These are phyloP conservation scores for Agapostemon virescens DNA, from an alignment of 2,888 invertebrate genomes.

Conservation along the genomic window DNA sequence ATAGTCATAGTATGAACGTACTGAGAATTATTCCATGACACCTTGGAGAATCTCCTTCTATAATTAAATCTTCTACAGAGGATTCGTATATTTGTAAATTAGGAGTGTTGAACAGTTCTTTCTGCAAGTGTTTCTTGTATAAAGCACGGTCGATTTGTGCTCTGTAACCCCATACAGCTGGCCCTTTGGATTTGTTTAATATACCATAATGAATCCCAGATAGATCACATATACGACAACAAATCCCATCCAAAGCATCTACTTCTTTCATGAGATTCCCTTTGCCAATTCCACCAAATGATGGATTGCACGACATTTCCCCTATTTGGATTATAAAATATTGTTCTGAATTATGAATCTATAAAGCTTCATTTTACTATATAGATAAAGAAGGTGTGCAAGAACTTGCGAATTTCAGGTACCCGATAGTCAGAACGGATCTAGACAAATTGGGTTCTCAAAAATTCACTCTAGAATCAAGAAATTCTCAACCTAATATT, in stretches of 20 bases:
- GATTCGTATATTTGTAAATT: conserved; percentile 87
- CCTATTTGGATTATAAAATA: conserved; percentile 81
- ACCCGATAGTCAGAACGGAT: not conserved
- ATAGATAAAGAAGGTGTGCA: not conserved
- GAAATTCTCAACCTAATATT: too few relatives aligned
- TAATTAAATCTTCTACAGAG: conserved; percentile 90
- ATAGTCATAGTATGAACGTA: conserved; percentile 57
- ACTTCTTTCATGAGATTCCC: conserved; percentile 93
- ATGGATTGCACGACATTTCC: conserved; percentile 97
- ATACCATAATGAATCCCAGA: conserved; percentile 91
- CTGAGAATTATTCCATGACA: conserved; percentile 83
- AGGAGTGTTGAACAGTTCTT: conserved; percentile 84
- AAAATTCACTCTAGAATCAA: too few relatives aligned
- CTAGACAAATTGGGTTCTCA: too few relatives aligned
- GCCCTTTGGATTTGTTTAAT: conserved; percentile 90
- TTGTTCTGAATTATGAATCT: conserved; percentile 20
- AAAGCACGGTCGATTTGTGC: conserved; percentile 93
- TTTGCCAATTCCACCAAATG: conserved; percentile 96
- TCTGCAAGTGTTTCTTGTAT: conserved; percentile 89
- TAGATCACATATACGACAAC: conserved; percentile 89
- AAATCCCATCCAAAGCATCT: conserved; percentile 93
- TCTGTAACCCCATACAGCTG: conserved; percentile 93
- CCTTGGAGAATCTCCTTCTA: conserved; percentile 79
- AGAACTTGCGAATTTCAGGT: not conserved
- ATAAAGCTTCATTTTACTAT: not conserved